Evolutionary conservation across 2,888 invertebrate species (phyloP).

Genomic region (Ellobium chinense): DNA sequence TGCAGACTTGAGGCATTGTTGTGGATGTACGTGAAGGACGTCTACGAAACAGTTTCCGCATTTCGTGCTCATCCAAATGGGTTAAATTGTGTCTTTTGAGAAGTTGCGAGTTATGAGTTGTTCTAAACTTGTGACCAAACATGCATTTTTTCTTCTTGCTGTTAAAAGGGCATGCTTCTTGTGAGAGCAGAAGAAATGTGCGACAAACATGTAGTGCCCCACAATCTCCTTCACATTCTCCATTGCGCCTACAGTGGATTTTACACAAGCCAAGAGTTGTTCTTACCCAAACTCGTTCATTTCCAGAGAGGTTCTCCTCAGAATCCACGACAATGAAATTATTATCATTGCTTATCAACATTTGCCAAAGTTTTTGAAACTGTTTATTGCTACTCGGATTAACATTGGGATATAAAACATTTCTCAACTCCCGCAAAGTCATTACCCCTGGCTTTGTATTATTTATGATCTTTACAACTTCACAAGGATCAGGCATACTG

Average conservation of each 20-base stretch:
- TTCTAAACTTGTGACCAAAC: conserved; percentile 61
- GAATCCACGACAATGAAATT: conserved; percentile 15
- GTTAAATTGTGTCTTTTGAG: conserved; percentile 52
- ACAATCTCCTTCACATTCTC: conserved; percentile 19
- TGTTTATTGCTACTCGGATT: not conserved
- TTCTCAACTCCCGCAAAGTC: not conserved
- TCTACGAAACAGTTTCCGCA: conserved; percentile 49
- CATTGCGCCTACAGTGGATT: conserved; percentile 17
- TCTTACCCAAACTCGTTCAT: conserved; percentile 29
- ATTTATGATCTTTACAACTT: not conserved
- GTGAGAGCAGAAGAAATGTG: conserved; percentile 6
- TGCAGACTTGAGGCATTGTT: conserved; percentile 25
- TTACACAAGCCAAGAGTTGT: conserved; percentile 21
- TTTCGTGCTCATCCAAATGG: conserved; percentile 46
- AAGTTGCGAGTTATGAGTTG: conserved; percentile 55
- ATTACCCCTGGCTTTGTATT: not conserved
- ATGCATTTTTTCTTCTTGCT: conserved; percentile 49
- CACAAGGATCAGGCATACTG: too few relatives aligned
- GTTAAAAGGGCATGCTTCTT: conserved; percentile 9
- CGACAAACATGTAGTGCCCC: conserved; percentile 34
- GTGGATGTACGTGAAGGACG: not conserved
- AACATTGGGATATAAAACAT: not conserved
- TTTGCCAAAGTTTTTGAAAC: not conserved
- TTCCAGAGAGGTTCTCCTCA: not conserved
- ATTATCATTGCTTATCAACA: not conserved